Percentiles rank a stretch among this genome's conserved stretches.
Evolutionary conservation across 2,888 invertebrate species (phyloP).

Genomic region (Pyrgus malvae): DNA sequence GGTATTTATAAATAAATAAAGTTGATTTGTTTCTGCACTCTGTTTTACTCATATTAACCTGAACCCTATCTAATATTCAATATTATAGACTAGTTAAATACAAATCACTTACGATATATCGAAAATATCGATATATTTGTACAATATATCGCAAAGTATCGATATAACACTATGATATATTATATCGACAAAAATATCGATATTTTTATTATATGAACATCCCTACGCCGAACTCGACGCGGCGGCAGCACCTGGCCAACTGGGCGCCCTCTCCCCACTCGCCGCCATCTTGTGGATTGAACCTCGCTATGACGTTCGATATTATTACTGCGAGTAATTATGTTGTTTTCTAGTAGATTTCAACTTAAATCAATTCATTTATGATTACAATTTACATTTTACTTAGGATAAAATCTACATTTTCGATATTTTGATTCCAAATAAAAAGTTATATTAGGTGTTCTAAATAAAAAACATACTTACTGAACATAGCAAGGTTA

Average conservation of each 20-base stretch:
- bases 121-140: too few species aligned
- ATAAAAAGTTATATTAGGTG: constrained; percentile 8
- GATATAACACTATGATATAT: too few species aligned
- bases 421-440: constrained; percentile 33
- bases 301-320: constrained; percentile 77
- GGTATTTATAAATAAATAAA: too few species aligned
- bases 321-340: constrained; percentile 69
- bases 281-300: constrained; percentile 77
- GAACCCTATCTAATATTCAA: too few species aligned
- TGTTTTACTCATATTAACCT: too few species aligned
- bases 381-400: background rate
- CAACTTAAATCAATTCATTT: constrained; percentile 6
- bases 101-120: too few species aligned
- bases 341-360: constrained; percentile 51
- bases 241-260: constrained; percentile 83
- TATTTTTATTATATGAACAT: too few species aligned
- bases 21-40: too few species aligned
- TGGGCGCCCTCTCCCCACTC: constrained; percentile 81
- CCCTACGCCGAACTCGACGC: constrained; percentile 82
- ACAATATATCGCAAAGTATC: too few species aligned
- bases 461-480: constrained; percentile 67
- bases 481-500: constrained; percentile 76
- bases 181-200: too few species aligned
- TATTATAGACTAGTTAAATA: too few species aligned
- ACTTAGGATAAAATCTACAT: constrained; percentile 1